These are phyloP conservation scores for Salvelinus sp. DNA, from an alignment of 2,113 vertebrate genomes.

Conservation along the genomic window DNA sequence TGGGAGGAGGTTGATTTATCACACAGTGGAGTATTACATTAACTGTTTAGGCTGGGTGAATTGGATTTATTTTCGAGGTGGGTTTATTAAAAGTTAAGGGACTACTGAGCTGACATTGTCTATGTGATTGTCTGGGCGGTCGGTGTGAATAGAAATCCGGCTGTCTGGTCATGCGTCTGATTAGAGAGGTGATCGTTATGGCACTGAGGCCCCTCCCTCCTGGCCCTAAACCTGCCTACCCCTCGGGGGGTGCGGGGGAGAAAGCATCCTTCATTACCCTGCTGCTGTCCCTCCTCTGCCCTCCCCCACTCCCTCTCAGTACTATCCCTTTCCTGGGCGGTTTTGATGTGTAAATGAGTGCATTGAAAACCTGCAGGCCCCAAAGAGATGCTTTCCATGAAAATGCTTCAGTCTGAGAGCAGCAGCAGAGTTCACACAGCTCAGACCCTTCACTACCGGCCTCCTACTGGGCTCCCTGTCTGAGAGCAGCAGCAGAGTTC, in stretches of 20 bases:
- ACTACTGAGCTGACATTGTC: constrained; percentile 49
- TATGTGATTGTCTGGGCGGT: constrained; percentile 51
- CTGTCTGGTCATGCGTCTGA: constrained; percentile 74
- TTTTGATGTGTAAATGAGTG: constrained; percentile 83
- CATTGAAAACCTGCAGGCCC: constrained; percentile 79
- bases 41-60: constrained; percentile 30
- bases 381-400: constrained; percentile 80
- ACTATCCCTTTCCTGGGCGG: constrained; percentile 77
- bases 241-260: constrained; percentile 54
- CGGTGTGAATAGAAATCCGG: constrained; percentile 55
- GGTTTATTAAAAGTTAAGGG: neutral
- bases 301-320: constrained; percentile 48
- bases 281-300: constrained; percentile 57
- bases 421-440: too few species aligned
- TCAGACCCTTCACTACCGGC: too few species aligned
- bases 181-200: constrained; percentile 76
- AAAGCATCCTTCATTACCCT: constrained; percentile 72
- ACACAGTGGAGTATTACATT: neutral
- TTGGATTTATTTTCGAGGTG: constrained; percentile 23
- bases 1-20: neutral
- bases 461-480: too few species aligned
- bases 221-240: constrained; percentile 55
- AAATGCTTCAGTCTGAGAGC: constrained; percentile 74
- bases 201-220: constrained; percentile 58
- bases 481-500: too few species aligned